Evolutionary conservation across 2,888 invertebrate species (phyloP).

Genomic region (Buathra laborator): DNA sequence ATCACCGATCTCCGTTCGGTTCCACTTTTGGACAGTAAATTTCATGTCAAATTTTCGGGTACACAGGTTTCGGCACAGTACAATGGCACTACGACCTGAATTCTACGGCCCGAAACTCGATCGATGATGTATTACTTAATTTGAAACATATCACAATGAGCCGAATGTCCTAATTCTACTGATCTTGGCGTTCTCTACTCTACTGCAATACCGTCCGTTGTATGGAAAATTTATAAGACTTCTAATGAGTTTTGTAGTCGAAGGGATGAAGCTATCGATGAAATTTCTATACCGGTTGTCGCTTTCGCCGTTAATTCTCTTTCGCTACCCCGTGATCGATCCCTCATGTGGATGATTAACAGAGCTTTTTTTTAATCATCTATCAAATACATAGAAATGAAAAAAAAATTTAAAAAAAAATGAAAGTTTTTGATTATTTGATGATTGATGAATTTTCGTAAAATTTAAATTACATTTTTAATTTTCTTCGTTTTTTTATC

Average conservation of each 20-base stretch:
- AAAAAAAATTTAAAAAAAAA: no score
- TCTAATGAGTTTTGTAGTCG: neutral
- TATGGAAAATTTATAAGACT: neutral
- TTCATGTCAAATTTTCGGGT: neutral
- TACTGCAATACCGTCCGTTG: neutral
- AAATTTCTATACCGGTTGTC: neutral
- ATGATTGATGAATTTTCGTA: no score
- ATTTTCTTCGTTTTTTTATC: no score
- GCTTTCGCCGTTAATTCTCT: neutral
- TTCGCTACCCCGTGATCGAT: no score
- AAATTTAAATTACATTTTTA: no score
- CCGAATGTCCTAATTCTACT: neutral
- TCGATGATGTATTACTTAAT: constrained; percentile 26
- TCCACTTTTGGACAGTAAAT: neutral
- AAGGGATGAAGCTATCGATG: neutral
- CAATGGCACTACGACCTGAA: neutral
- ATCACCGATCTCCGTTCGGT: neutral
- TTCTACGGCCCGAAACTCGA: neutral
- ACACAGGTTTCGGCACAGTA: constrained; percentile 10
- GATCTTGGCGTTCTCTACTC: neutral
- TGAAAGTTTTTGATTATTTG: no score
- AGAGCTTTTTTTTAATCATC: no score
- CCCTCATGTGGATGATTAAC: no score
- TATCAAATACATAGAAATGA: no score
- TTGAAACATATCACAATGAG: neutral